Base-by-base conservation (phyloP, 2,888 invertebrate genomes). In the Hetaerina titia region DNA sequence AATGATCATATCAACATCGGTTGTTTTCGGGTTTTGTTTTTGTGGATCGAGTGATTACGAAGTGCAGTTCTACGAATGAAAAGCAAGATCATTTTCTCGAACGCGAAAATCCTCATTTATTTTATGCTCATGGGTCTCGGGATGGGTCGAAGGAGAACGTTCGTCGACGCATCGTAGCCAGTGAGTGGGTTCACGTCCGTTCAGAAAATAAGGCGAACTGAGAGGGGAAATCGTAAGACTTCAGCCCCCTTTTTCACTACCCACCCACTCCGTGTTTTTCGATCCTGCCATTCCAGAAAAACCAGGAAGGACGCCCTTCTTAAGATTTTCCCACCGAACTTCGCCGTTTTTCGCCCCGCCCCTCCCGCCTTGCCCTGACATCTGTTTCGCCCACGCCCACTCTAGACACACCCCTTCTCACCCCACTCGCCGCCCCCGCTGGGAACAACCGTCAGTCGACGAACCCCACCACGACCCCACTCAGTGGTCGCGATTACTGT, bases 321-420 rank as follows among this genome's bases (percentile, higher is more conserved):
- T 64, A 19, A 15, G 64, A 19, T 15, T 64, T 64, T 64, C 64
- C 64, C 64, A 19, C 15, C 0, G 19, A 64, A 13, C 19, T 19
- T 64, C 64, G 64, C 64, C 19, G 19, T 60, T 60, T 17, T 60
- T 17, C 60, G 8, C 74, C 74, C 74, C 17, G 25, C 25, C 74
- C 74, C 74, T 45, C 45, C 45, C 60, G 8, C 74, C 74, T 25
- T 8, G 25, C 74, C 74, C 74, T 25, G 25, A 9, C 74, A 74
- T 74, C 74, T 74, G 74, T 74, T 74, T 74, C 74, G 74, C n/a
- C 74, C 25, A 74, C 69, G 19, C 69, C 15, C 69, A 69, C 69
- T 25, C n/a, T 4, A 74, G 69, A 25, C 74, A n/a, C 25, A 8
- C n/a, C 25, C 25, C 8, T 13, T 25, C 74, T 25, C 74, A 25